phyloP scores from a whole-genome alignment of 2,888 invertebrate genomes.

The Lochmaea capreae region DNA sequence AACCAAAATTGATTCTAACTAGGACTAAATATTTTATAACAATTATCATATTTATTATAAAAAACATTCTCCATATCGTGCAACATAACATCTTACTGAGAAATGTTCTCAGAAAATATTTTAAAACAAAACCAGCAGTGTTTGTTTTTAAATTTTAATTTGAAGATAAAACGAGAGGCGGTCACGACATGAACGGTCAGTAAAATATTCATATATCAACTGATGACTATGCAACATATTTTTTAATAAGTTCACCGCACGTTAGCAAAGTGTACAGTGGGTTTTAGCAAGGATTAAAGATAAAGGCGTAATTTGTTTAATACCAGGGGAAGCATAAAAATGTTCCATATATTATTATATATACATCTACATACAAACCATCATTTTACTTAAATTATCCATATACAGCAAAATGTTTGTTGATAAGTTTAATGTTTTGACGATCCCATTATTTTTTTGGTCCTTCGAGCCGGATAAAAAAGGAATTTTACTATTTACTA shows the following conservation, averaged over 20 bases:
- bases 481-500: not conserved
- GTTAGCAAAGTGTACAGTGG: not conserved
- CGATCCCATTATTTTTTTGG: not conserved
- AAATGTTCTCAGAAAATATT: not conserved
- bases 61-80: not conserved
- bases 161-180: not conserved
- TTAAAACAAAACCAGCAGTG: conserved; percentile 7
- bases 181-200: conserved; percentile 8
- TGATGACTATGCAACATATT: conserved; percentile 6
- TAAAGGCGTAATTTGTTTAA: not conserved
- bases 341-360: no score
- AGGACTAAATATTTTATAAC: no score
- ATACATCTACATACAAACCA: not conserved
- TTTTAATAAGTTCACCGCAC: conserved; percentile 1
- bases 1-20: no score
- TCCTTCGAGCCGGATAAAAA: not conserved
- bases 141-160: conserved; percentile 4
- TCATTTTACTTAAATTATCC: not conserved
- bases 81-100: not conserved
- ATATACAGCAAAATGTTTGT: no score
- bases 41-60: no score
- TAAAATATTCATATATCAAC: not conserved
- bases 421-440: no score
- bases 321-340: no score
- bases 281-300: not conserved